A percentile compares a stretch with the other conserved stretches of the same genome.
Evolutionary conservation across 2,113 vertebrate species (phyloP).

Genomic region (Zosterops pallidus): DNA sequence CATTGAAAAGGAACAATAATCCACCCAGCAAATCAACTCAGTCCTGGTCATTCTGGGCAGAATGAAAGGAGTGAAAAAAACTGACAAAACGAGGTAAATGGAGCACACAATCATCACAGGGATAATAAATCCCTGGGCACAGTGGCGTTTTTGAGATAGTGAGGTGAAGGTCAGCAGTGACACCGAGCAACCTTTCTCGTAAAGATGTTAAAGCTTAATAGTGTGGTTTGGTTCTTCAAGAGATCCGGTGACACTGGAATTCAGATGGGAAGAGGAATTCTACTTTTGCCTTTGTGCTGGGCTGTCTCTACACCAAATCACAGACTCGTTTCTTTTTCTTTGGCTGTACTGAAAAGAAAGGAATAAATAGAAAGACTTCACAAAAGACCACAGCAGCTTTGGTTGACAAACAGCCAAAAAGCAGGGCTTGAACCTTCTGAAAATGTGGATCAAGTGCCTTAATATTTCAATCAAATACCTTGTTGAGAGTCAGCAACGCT

Average conservation of each 20-base stretch:
- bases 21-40: background rate
- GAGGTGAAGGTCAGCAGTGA: background rate
- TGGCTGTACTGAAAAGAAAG: background rate
- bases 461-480: background rate
- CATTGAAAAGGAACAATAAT: constrained; percentile 17
- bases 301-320: background rate
- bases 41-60: background rate
- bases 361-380: background rate
- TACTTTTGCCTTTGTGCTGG: background rate
- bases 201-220: background rate
- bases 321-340: background rate
- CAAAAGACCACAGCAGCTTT: background rate
- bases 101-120: background rate
- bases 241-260: background rate
- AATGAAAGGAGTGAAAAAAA: background rate
- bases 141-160: background rate
- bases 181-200: background rate
- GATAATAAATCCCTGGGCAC: background rate
- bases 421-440: background rate
- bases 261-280: background rate
- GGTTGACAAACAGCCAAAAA: background rate
- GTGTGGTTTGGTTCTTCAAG: background rate
- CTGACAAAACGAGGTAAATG: background rate
- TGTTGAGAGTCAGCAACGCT: background rate
- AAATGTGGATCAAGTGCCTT: background rate